Base-by-base conservation (phyloP, 2,113 vertebrate genomes). In the Lophotis ruficrista region DNA sequence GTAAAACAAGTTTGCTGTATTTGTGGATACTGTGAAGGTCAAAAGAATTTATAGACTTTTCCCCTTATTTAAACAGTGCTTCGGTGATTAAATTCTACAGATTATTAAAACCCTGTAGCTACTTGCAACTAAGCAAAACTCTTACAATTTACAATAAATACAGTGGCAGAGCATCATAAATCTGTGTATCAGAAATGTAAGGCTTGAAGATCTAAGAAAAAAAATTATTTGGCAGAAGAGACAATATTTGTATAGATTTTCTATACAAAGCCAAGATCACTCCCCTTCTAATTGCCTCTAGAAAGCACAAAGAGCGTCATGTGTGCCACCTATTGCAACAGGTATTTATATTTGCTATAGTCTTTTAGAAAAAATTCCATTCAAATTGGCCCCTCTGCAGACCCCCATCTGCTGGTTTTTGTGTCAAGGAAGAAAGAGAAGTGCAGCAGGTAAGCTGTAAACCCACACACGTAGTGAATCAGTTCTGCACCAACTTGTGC, bases 131-230 rank as follows among this genome's bases (percentile, higher is more conserved):
- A 79, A 92, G 61, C 41, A 83, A 95, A 93, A 61, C 37, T 37
- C 28, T 82, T 65, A 24, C 47, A 75, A 90, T 78, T 93, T 61
- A 79, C 43, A 87, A 84, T 61, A 82, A 95, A 72, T 79, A 72
- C 65, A 82, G 60, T 10, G 9, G 35, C 38, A 68, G 30, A 24
- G 12, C 9, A 7, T 24, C 80, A 62, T 87, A 91, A 92, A 87
- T 85, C 81, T 89, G 57, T 4, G 28, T 33, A 43, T 69, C 11
- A 43, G 27, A 66, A 72, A 71, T 84, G 43, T 76, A 75, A 95
- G 57, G 57, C 62, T 53, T 56, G 22, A 66, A 83, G 41, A 64
- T 28, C 54, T 87, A 87, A 80, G 70, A 43, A 64, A 54, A 91
- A 94, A 61, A 65, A 69, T 45, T 54, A 3, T 85, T 78, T 77